These are phyloP conservation scores for Malurus elegans DNA, from an alignment of 2,113 vertebrate species.

Conservation along the genomic window DNA sequence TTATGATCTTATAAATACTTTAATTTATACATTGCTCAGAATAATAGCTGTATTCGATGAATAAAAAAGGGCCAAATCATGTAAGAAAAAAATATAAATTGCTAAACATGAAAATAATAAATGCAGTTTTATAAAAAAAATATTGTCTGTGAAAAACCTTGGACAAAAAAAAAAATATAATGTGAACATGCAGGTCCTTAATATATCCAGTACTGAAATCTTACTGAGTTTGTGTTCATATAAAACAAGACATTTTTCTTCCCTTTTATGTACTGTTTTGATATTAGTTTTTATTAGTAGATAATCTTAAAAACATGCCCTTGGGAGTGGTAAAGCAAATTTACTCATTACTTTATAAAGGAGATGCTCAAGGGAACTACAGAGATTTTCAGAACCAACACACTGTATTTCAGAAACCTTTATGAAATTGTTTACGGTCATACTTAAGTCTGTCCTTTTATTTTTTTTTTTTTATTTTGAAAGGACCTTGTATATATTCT, in stretches of 20 bases:
- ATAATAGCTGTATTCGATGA: neutral
- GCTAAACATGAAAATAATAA: neutral
- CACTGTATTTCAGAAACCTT: neutral
- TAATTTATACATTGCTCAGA: neutral
- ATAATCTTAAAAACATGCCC: neutral
- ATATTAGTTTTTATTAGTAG: neutral
- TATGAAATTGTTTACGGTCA: neutral
- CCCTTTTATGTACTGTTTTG: neutral
- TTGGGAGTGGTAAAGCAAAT: neutral
- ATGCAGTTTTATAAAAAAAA: accelerated
- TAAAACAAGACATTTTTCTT: neutral
- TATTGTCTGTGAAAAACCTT: neutral
- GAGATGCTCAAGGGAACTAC: neutral
- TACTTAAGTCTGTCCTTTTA: neutral
- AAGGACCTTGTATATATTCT: neutral
- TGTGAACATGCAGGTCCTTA: neutral
- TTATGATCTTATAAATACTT: neutral
- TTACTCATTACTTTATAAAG: neutral
- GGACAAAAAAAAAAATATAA: neutral
- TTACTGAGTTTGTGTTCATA: neutral
- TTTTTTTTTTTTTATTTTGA: neutral
- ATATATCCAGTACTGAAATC: neutral
- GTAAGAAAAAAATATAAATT: neutral
- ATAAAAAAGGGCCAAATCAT: neutral
- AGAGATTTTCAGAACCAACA: neutral